Percentiles rank a stretch among this genome's conserved stretches.
phyloP scores from a whole-genome alignment of 2,113 vertebrate genomes.

The Nettapus auritus region DNA sequence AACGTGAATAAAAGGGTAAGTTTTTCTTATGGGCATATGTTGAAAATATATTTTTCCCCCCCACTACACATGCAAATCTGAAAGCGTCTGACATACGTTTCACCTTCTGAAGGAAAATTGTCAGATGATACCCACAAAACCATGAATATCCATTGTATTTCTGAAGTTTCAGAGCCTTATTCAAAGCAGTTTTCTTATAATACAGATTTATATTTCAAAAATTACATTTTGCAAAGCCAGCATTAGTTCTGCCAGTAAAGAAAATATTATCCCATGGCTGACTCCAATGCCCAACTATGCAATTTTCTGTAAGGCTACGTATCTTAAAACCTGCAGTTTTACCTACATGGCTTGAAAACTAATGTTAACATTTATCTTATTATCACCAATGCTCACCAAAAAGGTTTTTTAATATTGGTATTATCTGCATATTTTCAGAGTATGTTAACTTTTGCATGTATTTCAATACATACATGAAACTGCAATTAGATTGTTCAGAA shows the following conservation, averaged over 20 bases:
- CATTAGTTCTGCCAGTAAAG: background rate
- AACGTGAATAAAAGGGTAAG: background rate
- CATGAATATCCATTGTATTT: background rate
- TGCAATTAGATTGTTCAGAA: background rate
- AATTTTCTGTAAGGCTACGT: fast-evolving
- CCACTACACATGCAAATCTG: background rate
- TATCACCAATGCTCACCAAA: background rate
- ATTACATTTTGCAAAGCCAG: background rate
- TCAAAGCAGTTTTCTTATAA: background rate
- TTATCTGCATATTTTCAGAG: background rate
- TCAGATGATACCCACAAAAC: background rate
- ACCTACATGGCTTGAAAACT: background rate
- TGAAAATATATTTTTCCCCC: background rate
- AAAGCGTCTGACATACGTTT: background rate
- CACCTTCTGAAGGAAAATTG: background rate
- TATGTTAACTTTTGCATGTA: background rate
- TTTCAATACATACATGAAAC: background rate
- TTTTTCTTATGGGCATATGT: background rate
- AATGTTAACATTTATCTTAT: background rate
- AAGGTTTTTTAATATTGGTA: fast-evolving
- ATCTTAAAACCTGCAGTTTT: background rate
- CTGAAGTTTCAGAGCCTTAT: background rate
- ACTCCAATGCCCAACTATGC: background rate
- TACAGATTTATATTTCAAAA: background rate
- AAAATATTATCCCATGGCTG: background rate